phyloP scores from a whole-genome alignment of 1,140 invertebrate genomes.

The Drosophila kurseongensis region DNA sequence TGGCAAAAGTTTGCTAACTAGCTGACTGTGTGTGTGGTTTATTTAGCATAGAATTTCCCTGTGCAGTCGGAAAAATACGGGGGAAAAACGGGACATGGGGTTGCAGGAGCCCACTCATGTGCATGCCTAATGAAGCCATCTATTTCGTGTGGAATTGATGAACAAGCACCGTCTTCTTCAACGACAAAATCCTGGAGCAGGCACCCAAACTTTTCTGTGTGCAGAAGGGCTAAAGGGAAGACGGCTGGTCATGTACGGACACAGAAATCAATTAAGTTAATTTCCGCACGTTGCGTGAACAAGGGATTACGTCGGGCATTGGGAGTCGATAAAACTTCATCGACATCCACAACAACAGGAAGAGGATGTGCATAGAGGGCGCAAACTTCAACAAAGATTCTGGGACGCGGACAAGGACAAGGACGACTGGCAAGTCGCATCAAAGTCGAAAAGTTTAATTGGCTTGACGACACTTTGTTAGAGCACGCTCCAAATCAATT shows the following conservation, averaged over 20 bases:
- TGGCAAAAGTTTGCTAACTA: conserved; percentile 73
- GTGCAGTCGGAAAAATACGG: conserved; percentile 36
- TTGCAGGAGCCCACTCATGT: conserved; percentile 56
- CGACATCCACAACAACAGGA: conserved; percentile 47
- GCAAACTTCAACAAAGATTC: conserved; percentile 53
- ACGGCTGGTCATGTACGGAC: conserved; percentile 77
- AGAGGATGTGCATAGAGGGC: conserved; percentile 60
- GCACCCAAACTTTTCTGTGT: conserved; percentile 48
- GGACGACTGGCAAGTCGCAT: conserved; percentile 16
- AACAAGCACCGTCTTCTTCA: conserved; percentile 30
- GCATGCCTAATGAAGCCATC: conserved; percentile 79
- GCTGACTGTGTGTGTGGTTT: conserved; percentile 31
- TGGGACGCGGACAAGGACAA: neutral
- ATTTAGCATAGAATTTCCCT: conserved; percentile 65
- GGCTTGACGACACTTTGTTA: conserved; percentile 61
- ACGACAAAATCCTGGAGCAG: conserved; percentile 8
- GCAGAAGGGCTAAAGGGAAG: conserved; percentile 27
- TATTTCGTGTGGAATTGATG: conserved; percentile 60
- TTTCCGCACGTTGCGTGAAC: conserved; percentile 78
- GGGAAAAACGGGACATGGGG: neutral
- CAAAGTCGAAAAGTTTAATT: conserved; percentile 74
- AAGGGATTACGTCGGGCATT: conserved; percentile 18
- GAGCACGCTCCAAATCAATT: conserved; percentile 55
- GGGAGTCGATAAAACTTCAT: conserved; percentile 76
- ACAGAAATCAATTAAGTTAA: conserved; percentile 84